Evolutionary conservation across 2,888 invertebrate species (phyloP).

Genomic region (Drosophila putrida): DNA sequence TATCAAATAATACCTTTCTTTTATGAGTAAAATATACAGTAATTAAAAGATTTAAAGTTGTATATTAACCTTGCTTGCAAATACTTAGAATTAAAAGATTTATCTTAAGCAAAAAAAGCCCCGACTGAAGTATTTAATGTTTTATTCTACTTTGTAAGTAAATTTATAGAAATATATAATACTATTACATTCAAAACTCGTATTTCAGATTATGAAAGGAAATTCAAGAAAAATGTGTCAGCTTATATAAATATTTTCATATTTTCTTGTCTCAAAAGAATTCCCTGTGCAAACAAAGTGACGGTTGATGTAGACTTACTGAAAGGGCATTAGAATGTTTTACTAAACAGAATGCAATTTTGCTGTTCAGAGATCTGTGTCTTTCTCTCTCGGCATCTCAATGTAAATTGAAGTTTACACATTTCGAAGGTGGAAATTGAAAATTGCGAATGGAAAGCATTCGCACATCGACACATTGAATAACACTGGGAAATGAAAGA

Average conservation of each 20-base stretch:
- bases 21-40: too few relatives aligned
- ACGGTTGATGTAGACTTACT: not conserved
- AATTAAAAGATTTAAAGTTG: too few relatives aligned
- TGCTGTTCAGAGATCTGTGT: constrained; percentile 17
- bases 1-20: too few relatives aligned
- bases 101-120: too few relatives aligned
- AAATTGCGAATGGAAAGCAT: constrained; percentile 71
- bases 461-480: constrained; percentile 60
- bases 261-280: not conserved
- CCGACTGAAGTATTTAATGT: too few relatives aligned
- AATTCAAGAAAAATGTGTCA: not conserved
- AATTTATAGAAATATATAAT: not conserved
- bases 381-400: constrained; percentile 21
- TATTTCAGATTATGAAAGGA: not conserved
- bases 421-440: constrained; percentile 76
- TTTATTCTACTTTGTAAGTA: too few relatives aligned
- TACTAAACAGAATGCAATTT: constrained; percentile 68
- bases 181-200: too few relatives aligned
- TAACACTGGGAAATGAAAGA: constrained; percentile 12
- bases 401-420: constrained; percentile 75
- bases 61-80: too few relatives aligned
- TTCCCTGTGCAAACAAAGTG: not conserved
- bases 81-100: too few relatives aligned
- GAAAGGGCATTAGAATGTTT: constrained; percentile 36
- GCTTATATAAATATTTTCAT: not conserved